These are phyloP conservation scores for Acleris laterana DNA, from an alignment of 2,888 invertebrate genomes.

Conservation along the genomic window DNA sequence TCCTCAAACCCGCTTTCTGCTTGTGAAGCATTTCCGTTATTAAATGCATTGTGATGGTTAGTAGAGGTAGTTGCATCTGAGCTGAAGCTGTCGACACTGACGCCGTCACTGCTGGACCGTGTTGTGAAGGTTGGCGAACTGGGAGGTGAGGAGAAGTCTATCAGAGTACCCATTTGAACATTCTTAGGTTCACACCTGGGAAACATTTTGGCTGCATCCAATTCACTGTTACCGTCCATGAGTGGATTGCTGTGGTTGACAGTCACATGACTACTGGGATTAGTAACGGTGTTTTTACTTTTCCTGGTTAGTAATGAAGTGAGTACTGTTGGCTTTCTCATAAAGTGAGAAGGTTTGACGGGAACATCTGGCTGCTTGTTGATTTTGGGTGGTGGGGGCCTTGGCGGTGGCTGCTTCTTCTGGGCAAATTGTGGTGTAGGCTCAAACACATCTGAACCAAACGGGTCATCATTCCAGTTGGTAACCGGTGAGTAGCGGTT, in stretches of 20 bases:
- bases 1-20: slow-evolving; percentile 93
- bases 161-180: slow-evolving; percentile 84
- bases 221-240: slow-evolving; percentile 59
- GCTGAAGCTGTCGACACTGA: slow-evolving; percentile 90
- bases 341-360: slow-evolving; percentile 81
- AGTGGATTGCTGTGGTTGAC: slow-evolving; percentile 49
- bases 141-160: slow-evolving; percentile 89
- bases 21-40: slow-evolving; percentile 88
- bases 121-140: slow-evolving; percentile 90
- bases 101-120: slow-evolving; percentile 89
- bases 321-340: slow-evolving; percentile 77
- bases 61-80: slow-evolving; percentile 87
- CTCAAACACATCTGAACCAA: slow-evolving; percentile 78
- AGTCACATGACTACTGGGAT: slow-evolving; percentile 40
- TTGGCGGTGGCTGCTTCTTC: slow-evolving; percentile 89
- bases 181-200: slow-evolving; percentile 77
- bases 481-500: slow-evolving; percentile 83
- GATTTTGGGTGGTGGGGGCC: slow-evolving; percentile 88
- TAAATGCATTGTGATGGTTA: slow-evolving; percentile 79
- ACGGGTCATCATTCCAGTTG: slow-evolving; percentile 80
- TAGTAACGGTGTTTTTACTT: slow-evolving; percentile 57
- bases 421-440: slow-evolving; percentile 70
- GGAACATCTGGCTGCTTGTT: slow-evolving; percentile 70
- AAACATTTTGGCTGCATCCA: slow-evolving; percentile 71
- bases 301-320: slow-evolving; percentile 72